Conservation (phyloP, 1,140 invertebrate species). For the Cyclina sinensis region DNA sequence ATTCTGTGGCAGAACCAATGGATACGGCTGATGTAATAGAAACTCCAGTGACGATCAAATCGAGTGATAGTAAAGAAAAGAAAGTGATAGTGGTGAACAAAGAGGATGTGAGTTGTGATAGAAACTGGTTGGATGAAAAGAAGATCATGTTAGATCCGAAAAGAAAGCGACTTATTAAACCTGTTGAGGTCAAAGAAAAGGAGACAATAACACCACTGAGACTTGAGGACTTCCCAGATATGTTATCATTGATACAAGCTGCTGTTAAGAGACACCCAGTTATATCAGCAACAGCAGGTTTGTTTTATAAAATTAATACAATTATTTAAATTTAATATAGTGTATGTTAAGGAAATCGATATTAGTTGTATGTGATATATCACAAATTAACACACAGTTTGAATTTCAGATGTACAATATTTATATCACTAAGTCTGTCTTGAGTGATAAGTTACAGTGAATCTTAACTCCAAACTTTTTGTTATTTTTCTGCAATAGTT, state of each 20-base stretch:
- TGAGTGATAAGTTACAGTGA: too few species aligned
- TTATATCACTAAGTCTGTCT: not conserved
- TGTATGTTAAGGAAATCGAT: too few species aligned
- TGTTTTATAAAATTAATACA: too few species aligned
- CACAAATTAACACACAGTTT: too few species aligned
- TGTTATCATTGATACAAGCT: slow-evolving; percentile 72
- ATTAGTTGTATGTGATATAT: too few species aligned
- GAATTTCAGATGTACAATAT: not conserved
- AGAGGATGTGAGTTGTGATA: not conserved
- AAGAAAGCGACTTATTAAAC: slow-evolving; percentile 9
- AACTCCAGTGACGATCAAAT: slow-evolving; percentile 42
- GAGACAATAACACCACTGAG: slow-evolving; percentile 58
- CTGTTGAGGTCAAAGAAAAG: slow-evolving; percentile 11
- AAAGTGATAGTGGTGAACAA: slow-evolving; percentile 55
- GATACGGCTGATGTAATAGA: not conserved
- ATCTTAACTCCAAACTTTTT: too few species aligned
- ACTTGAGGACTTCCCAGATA: slow-evolving; percentile 67
- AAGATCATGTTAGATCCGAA: slow-evolving; percentile 56
- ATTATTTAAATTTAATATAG: too few species aligned
- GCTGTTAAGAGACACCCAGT: slow-evolving; percentile 75
- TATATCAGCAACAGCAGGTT: slow-evolving; percentile 66
- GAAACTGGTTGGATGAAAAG: not conserved
- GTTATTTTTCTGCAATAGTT: too few species aligned
- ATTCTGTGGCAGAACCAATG: not conserved
- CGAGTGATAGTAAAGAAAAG: slow-evolving; percentile 43